phyloP scores from a whole-genome alignment of 1,140 invertebrate species.

The Lamellibrachia luymesi region DNA sequence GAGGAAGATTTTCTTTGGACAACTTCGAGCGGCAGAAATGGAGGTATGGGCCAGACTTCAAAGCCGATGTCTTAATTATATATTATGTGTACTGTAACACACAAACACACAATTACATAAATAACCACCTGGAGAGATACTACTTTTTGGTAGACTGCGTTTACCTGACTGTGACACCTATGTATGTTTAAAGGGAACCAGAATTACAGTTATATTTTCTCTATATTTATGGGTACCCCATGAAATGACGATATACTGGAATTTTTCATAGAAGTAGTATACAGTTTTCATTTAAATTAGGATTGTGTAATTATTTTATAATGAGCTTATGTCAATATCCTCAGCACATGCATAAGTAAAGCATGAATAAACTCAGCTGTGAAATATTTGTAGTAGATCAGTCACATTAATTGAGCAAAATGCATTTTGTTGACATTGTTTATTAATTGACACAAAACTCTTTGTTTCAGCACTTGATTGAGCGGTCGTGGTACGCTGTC shows the following conservation, averaged over 20 bases:
- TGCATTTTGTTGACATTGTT: background rate
- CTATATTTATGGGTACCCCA: no score
- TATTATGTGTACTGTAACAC: no score
- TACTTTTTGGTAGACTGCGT: no score
- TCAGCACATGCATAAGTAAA: background rate
- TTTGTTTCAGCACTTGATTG: conserved; percentile 86
- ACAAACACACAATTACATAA: no score
- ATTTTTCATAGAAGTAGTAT: no score
- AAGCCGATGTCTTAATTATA: background rate
- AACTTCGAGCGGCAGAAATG: conserved; percentile 92
- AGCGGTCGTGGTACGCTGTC: conserved; percentile 97
- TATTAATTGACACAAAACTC: no score
- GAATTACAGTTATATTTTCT: no score
- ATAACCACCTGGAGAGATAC: no score
- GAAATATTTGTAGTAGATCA: background rate
- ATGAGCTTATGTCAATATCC: background rate
- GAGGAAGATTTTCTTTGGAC: conserved; percentile 96
- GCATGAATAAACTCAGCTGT: background rate
- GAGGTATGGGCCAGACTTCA: conserved; percentile 68
- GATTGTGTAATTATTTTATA: background rate
- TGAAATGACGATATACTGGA: no score
- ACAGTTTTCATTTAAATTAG: no score
- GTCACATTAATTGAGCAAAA: background rate
- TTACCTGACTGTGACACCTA: no score
- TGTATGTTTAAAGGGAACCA: no score